Evolutionary conservation across 2,113 vertebrate species (phyloP).

Genomic region (Herpetotheres cachinnans): DNA sequence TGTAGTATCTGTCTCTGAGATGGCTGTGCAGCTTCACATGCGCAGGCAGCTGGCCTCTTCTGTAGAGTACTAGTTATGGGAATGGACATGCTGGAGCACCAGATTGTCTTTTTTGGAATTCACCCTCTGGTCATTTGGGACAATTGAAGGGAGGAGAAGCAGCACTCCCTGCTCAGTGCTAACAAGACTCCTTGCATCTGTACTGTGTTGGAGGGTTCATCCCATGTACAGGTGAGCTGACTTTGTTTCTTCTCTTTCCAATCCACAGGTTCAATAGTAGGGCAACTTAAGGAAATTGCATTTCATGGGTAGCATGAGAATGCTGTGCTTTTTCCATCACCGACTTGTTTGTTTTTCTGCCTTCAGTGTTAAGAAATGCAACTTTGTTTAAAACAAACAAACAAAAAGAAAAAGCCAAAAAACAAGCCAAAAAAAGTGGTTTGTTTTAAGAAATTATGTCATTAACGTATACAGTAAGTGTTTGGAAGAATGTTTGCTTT

Average conservation of each 20-base stretch:
- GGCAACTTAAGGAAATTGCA: neutral
- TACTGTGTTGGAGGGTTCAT: neutral
- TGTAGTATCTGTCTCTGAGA: neutral
- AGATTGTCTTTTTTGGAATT: neutral
- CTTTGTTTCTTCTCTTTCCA: neutral
- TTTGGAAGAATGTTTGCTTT: neutral
- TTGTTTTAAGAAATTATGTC: neutral
- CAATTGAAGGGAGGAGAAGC: neutral
- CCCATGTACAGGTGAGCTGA: rapidly evolving
- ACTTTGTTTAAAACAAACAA: neutral
- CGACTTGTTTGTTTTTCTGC: neutral
- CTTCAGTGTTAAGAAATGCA: neutral
- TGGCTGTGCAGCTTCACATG: neutral
- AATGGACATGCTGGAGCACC: neutral
- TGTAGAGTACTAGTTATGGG: neutral
- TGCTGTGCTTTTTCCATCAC: neutral
- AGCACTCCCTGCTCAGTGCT: neutral
- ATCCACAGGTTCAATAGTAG: neutral
- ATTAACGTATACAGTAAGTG: neutral
- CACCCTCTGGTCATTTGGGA: neutral
- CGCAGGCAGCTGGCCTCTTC: neutral
- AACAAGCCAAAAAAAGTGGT: neutral
- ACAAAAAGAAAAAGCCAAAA: neutral
- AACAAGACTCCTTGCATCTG: rapidly evolving
- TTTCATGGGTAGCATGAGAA: neutral